Base-by-base conservation (phyloP, 2,888 invertebrate species). In the Petrolisthes cinctipes region DNA sequence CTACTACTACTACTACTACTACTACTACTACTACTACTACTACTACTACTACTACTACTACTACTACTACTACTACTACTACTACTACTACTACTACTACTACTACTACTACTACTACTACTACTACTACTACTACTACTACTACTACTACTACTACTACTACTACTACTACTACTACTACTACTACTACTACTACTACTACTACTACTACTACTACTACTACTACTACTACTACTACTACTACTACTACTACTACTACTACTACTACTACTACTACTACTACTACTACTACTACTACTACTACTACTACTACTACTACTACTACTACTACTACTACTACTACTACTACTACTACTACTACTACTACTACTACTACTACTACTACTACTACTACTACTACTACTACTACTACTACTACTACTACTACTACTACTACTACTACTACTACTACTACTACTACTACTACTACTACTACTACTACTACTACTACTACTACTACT, bases 291-390 rank as follows among this genome's bases (percentile, higher is more conserved):
- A 73, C 20, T 20, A 78, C 17, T 14, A 51, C 78, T 75, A 75
- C 75, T 75, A 75, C 75, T 75, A 75, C 23, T 51, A 23, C 51
- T 75, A 75, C 23, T 75, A 75, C 23, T 51, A 79, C 53, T 51
- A 79, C 23, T 75, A 75, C 23, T 75, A 75, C 75, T 75, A 75
- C n/a, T 75, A 75, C 75, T 23, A 75, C 23, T 75, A 75, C 75
- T 75, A 75, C 75, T 20, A 75, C 23, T 75, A 75, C 75, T 75
- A 75, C 53, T 51, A 79, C 54, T 51, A 37, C 75, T n/a, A 75
- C 23, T 75, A 75, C n/a, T 75, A 75, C 75, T 75, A 75, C 75
- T 20, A 75, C n/a, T 53, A 79, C 51, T 4, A 79, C 79, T 53
- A 79, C 5, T 4, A 53, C 54, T 4, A 79, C 51, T 4, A 79